phyloP scores from a whole-genome alignment of 2,113 vertebrate species.

The Corydoras maculifer region DNA sequence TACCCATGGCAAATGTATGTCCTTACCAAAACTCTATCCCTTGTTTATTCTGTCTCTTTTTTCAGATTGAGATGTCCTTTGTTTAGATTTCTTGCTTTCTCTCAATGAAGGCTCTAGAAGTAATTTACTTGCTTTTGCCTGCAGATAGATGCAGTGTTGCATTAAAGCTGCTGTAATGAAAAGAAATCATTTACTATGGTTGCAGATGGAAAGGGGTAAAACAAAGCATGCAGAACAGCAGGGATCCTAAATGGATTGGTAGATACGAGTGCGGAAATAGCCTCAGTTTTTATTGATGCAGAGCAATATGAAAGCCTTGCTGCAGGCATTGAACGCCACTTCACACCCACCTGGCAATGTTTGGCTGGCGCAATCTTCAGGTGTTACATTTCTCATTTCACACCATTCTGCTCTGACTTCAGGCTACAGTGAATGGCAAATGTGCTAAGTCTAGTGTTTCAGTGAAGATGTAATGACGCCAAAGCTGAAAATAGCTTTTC shows the following conservation, averaged over 20 bases:
- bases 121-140: slow-evolving; percentile 6
- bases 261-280: slow-evolving; percentile 5
- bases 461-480: background rate
- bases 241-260: slow-evolving; percentile 7
- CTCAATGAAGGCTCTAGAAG: background rate
- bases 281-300: slow-evolving; percentile 1
- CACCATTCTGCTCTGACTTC: slow-evolving; percentile 27
- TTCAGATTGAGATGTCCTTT: slow-evolving; percentile 1
- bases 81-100: slow-evolving; percentile 5
- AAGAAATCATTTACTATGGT: slow-evolving; percentile 11
- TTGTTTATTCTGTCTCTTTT: too few species aligned
- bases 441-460: slow-evolving; percentile 7
- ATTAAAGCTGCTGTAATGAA: background rate
- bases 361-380: slow-evolving; percentile 38
- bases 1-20: background rate
- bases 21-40: background rate
- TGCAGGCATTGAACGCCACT: background rate
- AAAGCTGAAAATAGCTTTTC: slow-evolving; percentile 2
- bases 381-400: slow-evolving; percentile 40
- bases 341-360: slow-evolving; percentile 2
- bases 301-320: slow-evolving; percentile 15
- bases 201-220: background rate
- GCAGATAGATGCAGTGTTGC: background rate
- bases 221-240: slow-evolving; percentile 19
- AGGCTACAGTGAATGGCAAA: slow-evolving; percentile 23